phyloP scores from a whole-genome alignment of 2,888 invertebrate genomes.

The Schrankia costaestrigalis region DNA sequence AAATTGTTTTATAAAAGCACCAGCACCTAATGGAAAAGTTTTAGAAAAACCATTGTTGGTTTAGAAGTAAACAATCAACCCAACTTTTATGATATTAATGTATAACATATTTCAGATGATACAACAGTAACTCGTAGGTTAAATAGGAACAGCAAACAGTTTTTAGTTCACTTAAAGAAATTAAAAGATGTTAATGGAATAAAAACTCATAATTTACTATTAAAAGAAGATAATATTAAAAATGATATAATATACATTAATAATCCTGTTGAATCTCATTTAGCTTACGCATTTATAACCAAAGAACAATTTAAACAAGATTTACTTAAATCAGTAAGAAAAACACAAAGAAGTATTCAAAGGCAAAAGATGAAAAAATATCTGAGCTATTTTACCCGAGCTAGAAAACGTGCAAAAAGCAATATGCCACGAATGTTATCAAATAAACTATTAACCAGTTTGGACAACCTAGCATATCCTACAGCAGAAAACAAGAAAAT shows the following conservation, averaged over 20 bases:
- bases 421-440: neutral
- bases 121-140: conserved; percentile 31
- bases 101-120: conserved; percentile 14
- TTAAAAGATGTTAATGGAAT: conserved; percentile 61
- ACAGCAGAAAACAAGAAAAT: no score
- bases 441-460: no score
- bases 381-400: neutral
- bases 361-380: conserved; percentile 2
- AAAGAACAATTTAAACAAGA: conserved; percentile 53
- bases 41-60: no score
- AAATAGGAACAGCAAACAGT: conserved; percentile 37
- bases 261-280: conserved; percentile 63
- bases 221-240: conserved; percentile 35
- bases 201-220: conserved; percentile 57
- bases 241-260: conserved; percentile 56
- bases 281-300: conserved; percentile 55
- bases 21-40: no score
- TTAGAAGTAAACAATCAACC: no score
- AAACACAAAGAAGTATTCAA: conserved; percentile 28
- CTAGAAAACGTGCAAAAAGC: neutral
- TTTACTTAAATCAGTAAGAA: conserved; percentile 34
- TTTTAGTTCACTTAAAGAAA: conserved; percentile 53
- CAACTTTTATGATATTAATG: neutral
- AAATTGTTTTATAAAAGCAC: no score
- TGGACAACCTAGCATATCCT: no score